Base-by-base conservation (phyloP, 2,797 vertebrate genomes). In the Darevskia nairensis region DNA sequence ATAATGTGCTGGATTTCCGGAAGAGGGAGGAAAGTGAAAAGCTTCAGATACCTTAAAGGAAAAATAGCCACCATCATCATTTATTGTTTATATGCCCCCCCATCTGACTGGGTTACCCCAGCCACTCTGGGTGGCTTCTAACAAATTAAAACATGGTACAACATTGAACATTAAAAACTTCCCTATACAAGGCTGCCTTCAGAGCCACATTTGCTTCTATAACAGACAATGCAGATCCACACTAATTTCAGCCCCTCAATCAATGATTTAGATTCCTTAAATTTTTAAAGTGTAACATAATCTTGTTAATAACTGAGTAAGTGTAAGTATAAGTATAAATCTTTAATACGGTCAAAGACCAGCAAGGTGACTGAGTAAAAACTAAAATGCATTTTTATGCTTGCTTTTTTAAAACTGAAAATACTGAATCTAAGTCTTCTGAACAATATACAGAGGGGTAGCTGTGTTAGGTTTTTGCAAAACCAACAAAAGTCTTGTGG, bases 21-120 rank as follows among this genome's bases (percentile, higher is more conserved):
- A 94, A 98, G 95, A 7, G 98, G 97, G 85, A 99, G 95, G 86
- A 99, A 99, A 61, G 99, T 99, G 95, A 99, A 99, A 87, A 98
- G 95, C 94, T 98, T 99, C 95, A 99, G 95, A 94, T 98, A 99
- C 88, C 99, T 99, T 21, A 32, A 50, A 0, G 0, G 89, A 83
- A 50, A 88, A 10, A 71, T 74, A 69, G 44, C 61, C 13, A 55
- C 3, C 50, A 55, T 55, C 13, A 55, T 55, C 50, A 55, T 55
- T 15, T 55, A 55, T 55, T 55, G 50, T 55, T 55, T 55, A 55
- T 55, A 55, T 55, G 50, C 50, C 50, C 13, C 13, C 50, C 50
- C 13, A 50, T 55, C 50, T 55, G 50, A 55, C 50, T 55, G 50
- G 50, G 50, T 55, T 55, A 55, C 50, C 50, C 50, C 50, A 55